Conservation (phyloP, 2,888 invertebrate genomes). For the Quadroppia sp. region DNA sequence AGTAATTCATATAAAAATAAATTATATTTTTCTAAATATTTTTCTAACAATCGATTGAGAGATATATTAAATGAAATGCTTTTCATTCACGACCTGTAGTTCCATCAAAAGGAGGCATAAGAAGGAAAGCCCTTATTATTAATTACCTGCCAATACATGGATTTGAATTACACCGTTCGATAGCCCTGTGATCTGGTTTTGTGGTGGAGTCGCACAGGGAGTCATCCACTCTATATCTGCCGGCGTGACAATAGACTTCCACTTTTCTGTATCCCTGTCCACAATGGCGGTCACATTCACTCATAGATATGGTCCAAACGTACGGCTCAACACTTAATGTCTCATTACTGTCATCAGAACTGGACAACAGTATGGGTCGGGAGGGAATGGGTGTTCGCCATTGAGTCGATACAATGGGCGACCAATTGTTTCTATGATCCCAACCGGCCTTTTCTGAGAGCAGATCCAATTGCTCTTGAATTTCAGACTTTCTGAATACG, state of each 20-base stretch:
- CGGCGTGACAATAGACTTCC: slow-evolving; percentile 45
- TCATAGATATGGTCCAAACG: slow-evolving; percentile 47
- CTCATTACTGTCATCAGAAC: slow-evolving; percentile 1
- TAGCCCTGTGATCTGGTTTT: slow-evolving; percentile 45
- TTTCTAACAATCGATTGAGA: not conserved
- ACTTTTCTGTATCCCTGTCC: slow-evolving; percentile 47
- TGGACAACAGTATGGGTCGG: not conserved
- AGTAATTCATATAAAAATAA: not conserved
- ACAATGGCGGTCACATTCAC: slow-evolving; percentile 46
- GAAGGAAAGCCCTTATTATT: not conserved
- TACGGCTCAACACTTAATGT: slow-evolving; percentile 42
- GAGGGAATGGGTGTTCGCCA: not conserved
- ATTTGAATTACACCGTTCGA: slow-evolving; percentile 46
- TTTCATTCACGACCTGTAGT: not conserved
- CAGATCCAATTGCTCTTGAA: slow-evolving; percentile 36
- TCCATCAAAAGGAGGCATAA: too few relatives aligned
- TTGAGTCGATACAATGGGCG: not conserved
- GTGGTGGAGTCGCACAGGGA: slow-evolving; percentile 44
- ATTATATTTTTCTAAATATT: not conserved
- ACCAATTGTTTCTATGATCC: slow-evolving; percentile 4
- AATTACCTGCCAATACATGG: slow-evolving; percentile 47
- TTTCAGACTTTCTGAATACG: slow-evolving; percentile 32
- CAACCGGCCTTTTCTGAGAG: slow-evolving; percentile 40
- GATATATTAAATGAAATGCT: not conserved
- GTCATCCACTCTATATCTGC: slow-evolving; percentile 44